Conservation (phyloP, 2,797 vertebrate species). For the Margarornis squamiger region DNA sequence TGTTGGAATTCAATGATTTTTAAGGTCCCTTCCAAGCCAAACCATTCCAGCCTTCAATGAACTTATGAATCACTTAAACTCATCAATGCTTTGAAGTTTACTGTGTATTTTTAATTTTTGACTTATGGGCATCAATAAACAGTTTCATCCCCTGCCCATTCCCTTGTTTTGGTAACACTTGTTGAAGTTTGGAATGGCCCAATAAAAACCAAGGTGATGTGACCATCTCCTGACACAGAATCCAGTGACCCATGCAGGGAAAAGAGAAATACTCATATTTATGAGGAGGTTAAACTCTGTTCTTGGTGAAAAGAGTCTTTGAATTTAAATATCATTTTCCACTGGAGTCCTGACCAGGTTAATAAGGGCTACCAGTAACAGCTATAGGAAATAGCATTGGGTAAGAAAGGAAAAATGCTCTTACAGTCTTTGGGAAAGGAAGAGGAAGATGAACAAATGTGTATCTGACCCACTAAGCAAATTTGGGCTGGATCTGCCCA, state of each 20-base stretch:
- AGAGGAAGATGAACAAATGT: neutral
- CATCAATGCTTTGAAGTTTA: neutral
- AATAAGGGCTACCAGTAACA: neutral
- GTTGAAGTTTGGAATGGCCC: neutral
- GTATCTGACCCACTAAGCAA: neutral
- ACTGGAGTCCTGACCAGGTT: neutral
- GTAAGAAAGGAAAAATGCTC: neutral
- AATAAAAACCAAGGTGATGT: neutral
- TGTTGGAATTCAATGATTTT: neutral
- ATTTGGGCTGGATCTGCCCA: neutral
- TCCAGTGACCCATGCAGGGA: neutral
- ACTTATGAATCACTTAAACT: neutral
- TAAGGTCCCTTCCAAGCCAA: neutral
- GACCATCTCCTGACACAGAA: neutral
- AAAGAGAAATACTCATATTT: neutral
- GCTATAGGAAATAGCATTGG: neutral
- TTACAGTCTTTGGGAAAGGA: neutral
- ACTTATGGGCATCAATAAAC: neutral
- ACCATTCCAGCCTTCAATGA: accelerated
- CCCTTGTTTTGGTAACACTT: neutral
- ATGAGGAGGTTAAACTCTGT: neutral
- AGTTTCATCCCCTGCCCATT: neutral
- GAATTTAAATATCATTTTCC: neutral
- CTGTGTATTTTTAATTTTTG: neutral
- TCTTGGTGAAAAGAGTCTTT: neutral